A percentile compares a stretch with the other conserved stretches of the same genome.
phyloP scores from a whole-genome alignment of 2,888 invertebrate genomes.

The Eupithecia inturbata region DNA sequence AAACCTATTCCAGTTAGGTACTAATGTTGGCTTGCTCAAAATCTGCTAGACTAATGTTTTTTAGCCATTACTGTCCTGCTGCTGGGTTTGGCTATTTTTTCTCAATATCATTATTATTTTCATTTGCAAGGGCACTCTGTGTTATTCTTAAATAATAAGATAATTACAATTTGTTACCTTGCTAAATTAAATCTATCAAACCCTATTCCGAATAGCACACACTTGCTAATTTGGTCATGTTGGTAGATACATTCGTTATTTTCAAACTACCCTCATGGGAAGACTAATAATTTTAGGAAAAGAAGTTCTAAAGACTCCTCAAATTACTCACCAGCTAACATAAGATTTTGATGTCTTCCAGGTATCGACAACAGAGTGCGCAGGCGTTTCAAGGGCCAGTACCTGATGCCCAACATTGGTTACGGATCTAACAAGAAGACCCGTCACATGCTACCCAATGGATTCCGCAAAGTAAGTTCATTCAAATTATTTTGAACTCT shows the following conservation, averaged over 20 bases:
- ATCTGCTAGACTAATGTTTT: not conserved
- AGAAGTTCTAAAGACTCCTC: not conserved
- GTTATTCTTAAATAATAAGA: slow-evolving; percentile 71
- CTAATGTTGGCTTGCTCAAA: not conserved
- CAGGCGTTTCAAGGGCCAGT: slow-evolving; percentile 99
- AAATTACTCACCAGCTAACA: not conserved
- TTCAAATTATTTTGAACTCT: not conserved
- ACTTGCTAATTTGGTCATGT: slow-evolving; percentile 69
- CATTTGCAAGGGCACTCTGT: slow-evolving; percentile 81
- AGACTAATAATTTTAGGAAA: not conserved
- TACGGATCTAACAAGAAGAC: slow-evolving; percentile 98
- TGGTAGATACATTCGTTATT: slow-evolving; percentile 62
- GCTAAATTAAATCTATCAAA: slow-evolving; percentile 69
- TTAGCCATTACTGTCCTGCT: not conserved
- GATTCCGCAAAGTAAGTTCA: slow-evolving; percentile 94
- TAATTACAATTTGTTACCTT: slow-evolving; percentile 83
- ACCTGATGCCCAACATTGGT: slow-evolving; percentile 99
- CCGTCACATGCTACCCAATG: slow-evolving; percentile 98
- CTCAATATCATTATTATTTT: not conserved
- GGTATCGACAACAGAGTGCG: slow-evolving; percentile 99
- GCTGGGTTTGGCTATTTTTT: not conserved
- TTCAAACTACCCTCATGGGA: not conserved
- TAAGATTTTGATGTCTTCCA: slow-evolving; percentile 50
- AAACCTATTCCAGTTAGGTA: not conserved
- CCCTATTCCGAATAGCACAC: slow-evolving; percentile 72